These are phyloP conservation scores for Trichonephila inaurata DNA, from an alignment of 1,140 invertebrate genomes.

Conservation along the genomic window DNA sequence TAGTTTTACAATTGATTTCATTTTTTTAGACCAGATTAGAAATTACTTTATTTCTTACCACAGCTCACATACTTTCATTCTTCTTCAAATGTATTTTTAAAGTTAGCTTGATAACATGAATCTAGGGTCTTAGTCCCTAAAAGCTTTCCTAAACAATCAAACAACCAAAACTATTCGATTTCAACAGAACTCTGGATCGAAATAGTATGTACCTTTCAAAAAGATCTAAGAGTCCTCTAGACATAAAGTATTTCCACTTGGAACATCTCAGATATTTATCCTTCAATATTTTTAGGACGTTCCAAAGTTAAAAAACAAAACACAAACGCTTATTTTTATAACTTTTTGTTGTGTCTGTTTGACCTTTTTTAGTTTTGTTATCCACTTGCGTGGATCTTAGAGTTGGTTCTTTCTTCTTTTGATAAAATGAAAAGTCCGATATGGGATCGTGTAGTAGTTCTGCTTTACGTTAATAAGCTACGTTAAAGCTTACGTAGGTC, in stretches of 20 bases:
- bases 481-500: slow-evolving; percentile 73
- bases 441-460: slow-evolving; percentile 56
- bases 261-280: slow-evolving; percentile 58
- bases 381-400: slow-evolving; percentile 54
- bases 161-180: slow-evolving; percentile 36
- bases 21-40: not conserved
- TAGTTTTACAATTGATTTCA: too few species aligned
- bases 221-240: slow-evolving; percentile 39
- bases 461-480: slow-evolving; percentile 76
- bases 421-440: slow-evolving; percentile 72
- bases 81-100: not conserved
- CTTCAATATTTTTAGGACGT: slow-evolving; percentile 40
- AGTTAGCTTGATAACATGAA: not conserved
- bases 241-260: slow-evolving; percentile 51
- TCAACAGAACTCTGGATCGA: not conserved
- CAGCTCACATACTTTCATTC: not conserved
- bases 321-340: slow-evolving; percentile 33
- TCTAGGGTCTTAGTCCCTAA: not conserved
- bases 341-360: slow-evolving; percentile 38
- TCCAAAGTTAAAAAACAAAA: slow-evolving; percentile 60
- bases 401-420: slow-evolving; percentile 42
- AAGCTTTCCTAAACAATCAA: not conserved
- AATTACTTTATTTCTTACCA: not conserved
- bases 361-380: slow-evolving; percentile 58
- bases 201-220: slow-evolving; percentile 22